Base-by-base conservation (phyloP, 2,888 invertebrate species). In the Cancer borealis region DNA sequence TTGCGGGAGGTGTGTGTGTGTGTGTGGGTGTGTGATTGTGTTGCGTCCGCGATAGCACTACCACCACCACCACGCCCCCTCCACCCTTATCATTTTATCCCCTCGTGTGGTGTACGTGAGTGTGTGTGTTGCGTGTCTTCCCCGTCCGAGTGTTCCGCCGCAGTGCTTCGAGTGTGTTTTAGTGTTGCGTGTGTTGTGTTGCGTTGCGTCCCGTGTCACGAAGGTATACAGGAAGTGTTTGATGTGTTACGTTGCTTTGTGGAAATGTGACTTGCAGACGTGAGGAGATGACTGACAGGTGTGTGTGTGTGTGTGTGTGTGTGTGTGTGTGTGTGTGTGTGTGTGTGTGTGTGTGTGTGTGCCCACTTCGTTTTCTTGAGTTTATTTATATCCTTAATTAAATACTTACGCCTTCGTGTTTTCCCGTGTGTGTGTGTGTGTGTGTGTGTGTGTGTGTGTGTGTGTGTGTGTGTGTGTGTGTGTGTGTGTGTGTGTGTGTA, bases 381-480 rank as follows among this genome's bases (percentile, higher is more conserved):
- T 21, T 4, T 66, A 66, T 66, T 66, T 66, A n/a, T 66, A n/a
- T 66, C 66, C n/a, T 66, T 66, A 14, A 66, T 66, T 66, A 66
- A 66, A n/a, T 6, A n/a, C n/a, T 66, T 66, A 66, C n/a, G n/a
- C n/a, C 66, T n/a, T 66, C n/a, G 5, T 66, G n/a, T n/a, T n/a
- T 66, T n/a, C 66, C 66, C 66, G 0, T 66, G 3, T 54, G 30
- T 79, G 79, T 30, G 79, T 79, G 79, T 79, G 79, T 79, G 79
- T 79, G 79, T 79, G 79, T 79, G 79, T 79, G 79, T 79, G 79
- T 79, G 79, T 79, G 79, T 79, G 79, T 79, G 79, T 79, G 79
- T 79, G 66, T 66, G 66, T n/a, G 66, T 66, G 30, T 79, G 79
- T 30, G 79, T 79, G 79, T 79, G 79, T 79, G 79, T 79, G 79